Evolutionary conservation across 2,888 invertebrate species (phyloP), one percentile per base, ranked within the genome.

Genomic region (Lepidocyrtinus sp.): DNA sequence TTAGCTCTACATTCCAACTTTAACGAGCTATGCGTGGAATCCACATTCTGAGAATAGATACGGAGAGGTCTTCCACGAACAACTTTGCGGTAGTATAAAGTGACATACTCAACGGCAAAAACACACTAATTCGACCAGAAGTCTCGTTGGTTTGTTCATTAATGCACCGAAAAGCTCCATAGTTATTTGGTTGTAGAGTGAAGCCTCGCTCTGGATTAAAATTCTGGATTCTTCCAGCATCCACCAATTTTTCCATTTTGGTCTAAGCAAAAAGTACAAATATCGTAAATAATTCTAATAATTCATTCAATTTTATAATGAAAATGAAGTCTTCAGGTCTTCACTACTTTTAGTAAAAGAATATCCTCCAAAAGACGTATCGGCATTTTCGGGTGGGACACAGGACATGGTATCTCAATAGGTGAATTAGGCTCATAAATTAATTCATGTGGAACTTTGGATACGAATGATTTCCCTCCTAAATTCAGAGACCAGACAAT

Each of bases 61-160:
- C 74, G 63, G 2, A 77, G 19, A 1, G 22, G 15, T 3, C 65
- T 62, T 74, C 82, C 82, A 26, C 74, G 68, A 22, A 82, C 74
- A 0, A 74, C 69, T 22, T 74, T 82, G 22, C 12, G 36, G 36
- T n/a, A 80, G 68, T 50, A 65, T 9, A n/a, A 15, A 65, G 19
- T 68, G 9, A 50, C 77, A 22, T 65, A 83, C 83, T 62, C 21
- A 75, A 55, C 2, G 83, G 83, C 73, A 75, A 63, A 15, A 71
- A 73, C 17, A 83, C 76, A 12, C 67, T 71, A 24, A 82, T 65
- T 17, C 73, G 50, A n/a, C 75, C 79, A 24, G 81, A 81, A n/a
- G 50, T 50, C 17, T 79, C 77, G n/a, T 24, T n/a, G 15, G 62
- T 75, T 15, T 62, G 24, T 12, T 69, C 61, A 22, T 83, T 73